Base-by-base conservation (phyloP, 1,140 invertebrate genomes). In the Periplaneta americana region DNA sequence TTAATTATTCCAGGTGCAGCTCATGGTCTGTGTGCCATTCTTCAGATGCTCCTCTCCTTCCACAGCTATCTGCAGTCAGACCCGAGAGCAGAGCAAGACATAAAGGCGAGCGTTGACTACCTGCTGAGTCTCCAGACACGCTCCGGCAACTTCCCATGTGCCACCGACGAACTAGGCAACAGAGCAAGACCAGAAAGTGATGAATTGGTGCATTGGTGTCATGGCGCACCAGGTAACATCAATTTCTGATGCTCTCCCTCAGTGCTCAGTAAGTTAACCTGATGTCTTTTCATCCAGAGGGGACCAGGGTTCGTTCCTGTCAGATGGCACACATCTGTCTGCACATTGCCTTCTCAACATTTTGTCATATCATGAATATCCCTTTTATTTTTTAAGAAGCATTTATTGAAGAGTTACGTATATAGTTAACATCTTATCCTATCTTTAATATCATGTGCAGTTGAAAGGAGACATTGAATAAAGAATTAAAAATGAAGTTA, bases 141-240 rank as follows among this genome's bases (percentile, higher is more conserved):
- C 3, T 90, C 93, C 79, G 95, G 94, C 2, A 97, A 97, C 86
- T 96, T 96, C 88, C 94, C 95, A 0, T 92, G 92, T 82, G 92
- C 93, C 5, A 90, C 94, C 85, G 94, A 95, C 86, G 95, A 96
- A 87, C 84, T 94, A 74, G 85, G 85, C 34, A 85, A 85, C 5
- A 86, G 85, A 34, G 85, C 88, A 17, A 87, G 90, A 82, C 83
- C 87, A 8, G 86, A 87, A 34, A 84, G 85, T 31, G 91, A 94
- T 57, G 93, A 95, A 83, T 85, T 97, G 3, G 91, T 97, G 8
- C 96, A 97, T 85, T 97, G 96, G 96, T 97, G 96, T 88, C 96
- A 97, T 88, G 96, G 96, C 2, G 95, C 95, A 36, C 93, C 95
- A 75, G 91, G 91, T 91, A 85, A 18, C n/a, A n/a, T n/a, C n/a